Evolutionary conservation across 2,113 vertebrate genomes (phyloP).

Genomic region (Rhineura floridana): DNA sequence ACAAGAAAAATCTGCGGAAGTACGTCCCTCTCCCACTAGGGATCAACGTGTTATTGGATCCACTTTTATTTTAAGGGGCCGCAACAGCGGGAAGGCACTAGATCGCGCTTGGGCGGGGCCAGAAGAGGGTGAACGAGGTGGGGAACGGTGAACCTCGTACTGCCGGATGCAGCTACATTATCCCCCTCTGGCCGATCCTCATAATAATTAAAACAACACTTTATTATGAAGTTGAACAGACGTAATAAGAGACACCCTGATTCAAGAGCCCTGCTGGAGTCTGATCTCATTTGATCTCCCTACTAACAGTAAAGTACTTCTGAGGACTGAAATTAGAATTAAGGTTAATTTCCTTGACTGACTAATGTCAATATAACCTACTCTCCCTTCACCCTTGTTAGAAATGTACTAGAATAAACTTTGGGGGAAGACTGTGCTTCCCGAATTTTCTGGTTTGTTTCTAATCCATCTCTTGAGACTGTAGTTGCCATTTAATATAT

Average conservation of each 20-base stretch:
- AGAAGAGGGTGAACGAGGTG: no score
- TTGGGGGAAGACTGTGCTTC: neutral
- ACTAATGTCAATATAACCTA: no score
- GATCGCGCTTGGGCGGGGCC: constrained; percentile 11
- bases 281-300: neutral
- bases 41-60: constrained; percentile 8
- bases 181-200: neutral
- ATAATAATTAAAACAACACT: constrained; percentile 3
- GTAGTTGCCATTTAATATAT: neutral
- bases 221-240: constrained; percentile 42
- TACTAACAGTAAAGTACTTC: neutral
- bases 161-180: neutral
- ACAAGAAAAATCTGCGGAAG: constrained; percentile 7
- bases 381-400: neutral
- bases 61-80: constrained; percentile 9
- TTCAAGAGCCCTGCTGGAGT: neutral
- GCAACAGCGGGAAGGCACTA: neutral
- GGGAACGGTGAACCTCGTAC: neutral
- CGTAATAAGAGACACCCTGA: constrained; percentile 12
- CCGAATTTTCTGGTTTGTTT: neutral
- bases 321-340: neutral
- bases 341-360: neutral
- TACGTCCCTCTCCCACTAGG: constrained; percentile 11
- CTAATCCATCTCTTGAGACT: neutral
- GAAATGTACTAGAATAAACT: neutral